Evolutionary conservation across 2,113 vertebrate genomes (phyloP), one percentile per base, ranked within the genome.

Genomic region (Crocuta crocuta): DNA sequence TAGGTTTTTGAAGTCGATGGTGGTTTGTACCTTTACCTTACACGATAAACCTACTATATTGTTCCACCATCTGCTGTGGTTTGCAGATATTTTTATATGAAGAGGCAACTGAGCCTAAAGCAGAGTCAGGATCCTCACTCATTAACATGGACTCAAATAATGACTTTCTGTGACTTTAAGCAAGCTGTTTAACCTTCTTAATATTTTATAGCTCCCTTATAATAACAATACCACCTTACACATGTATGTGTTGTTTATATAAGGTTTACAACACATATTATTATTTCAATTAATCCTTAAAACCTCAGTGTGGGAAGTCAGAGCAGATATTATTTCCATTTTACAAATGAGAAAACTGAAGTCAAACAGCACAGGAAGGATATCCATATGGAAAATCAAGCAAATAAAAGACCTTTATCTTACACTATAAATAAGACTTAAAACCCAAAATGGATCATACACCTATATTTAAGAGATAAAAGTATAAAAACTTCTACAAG

Each of bases 301-400:
- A 95, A 79, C 15, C 19, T 43, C 6, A 35, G 24, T 43, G 45
- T 95, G 45, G 21, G 21, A 11, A 83, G 17, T 88, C 70, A 92
- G 43, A 94, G 35, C 16, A 83, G 50, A 55, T 92, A 81, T 89
- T 79, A 94, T 74, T 83, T 76, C 9, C 70, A 86, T 88, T 95
- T 95, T 88, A 95, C n/a, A 82, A 91, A 39, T 76, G 66, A 95
- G 84, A 79, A 92, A 90, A 96, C n/a, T 12, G 4, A 90, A 89
- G 23, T 81, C 35, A 93, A 92, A 96, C 55, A 95, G 63, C 19
- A 94, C 31, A 89, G 58, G 26, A 68, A 33, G 45, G 39, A 68
- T 65, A 92, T 33, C 15, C 48, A 85, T 61, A 82, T 65, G 68
- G 53, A 89, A 97, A 92, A 92, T 24, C 31, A 93, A 84, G 61